Evolutionary conservation across 2,113 vertebrate genomes (phyloP), one percentile per base, ranked within the genome.

Genomic region (Heliornis fulica): DNA sequence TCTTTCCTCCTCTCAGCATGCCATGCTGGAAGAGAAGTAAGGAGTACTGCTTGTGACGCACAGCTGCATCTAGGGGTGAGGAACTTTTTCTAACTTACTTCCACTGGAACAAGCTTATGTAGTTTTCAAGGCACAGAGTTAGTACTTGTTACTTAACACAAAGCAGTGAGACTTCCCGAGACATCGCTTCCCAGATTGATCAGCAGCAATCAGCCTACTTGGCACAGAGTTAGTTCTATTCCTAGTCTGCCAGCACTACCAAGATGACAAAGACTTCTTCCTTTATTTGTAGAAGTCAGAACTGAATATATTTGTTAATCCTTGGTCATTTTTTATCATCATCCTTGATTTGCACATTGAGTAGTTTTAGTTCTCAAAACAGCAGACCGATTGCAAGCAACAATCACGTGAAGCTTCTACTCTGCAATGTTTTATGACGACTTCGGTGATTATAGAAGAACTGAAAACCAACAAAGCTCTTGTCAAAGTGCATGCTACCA

Each of bases 351-450:
- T 68, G 91, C 88, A 94, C 75, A 76, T 87, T 38, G 80, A 95
- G 66, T 76, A 83, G 95, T 92, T 70, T 80, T 61, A 82, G 78
- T 64, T 86, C 75, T 88, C 72, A 57, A 75, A 96, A 93, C 79
- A 96, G 86, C 36, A 84, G 68, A 90, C 92, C 94, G 90, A 59
- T 89, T 61, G 43, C 79, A 74, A 95, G 93, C 38, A 93, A 76
- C 43, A 84, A 89, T 71, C 59, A 46, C 9, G 74, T 57, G 72
- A 93, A 94, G 93, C n/a, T 74, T 68, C 45, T 82, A 26, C 74
- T 77, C 93, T 86, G 69, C 96, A 92, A 93, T 43, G 56, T 83
- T 77, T 94, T 76, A 85, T 4, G 22, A 91, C 41, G 71, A 54
- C 80, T 64, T 87, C 76, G 68, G 11, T 45, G 83, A 84, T 70